Evolutionary conservation across 2,797 vertebrate species (phyloP).

Genomic region (Perodicticus potto): DNA sequence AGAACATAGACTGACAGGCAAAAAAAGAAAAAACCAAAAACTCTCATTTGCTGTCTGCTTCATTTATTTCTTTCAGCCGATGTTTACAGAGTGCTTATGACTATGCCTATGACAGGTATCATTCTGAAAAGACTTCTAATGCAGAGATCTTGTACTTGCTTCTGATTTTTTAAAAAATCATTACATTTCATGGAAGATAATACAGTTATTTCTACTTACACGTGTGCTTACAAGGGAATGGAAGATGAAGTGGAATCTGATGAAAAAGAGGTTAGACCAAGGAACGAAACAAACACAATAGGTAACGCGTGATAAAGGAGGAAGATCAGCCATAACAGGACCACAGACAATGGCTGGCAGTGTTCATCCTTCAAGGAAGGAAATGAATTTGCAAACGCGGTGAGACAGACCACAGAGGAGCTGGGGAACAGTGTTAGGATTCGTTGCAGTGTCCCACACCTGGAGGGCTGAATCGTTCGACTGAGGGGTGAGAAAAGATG

Average conservation of each 20-base stretch:
- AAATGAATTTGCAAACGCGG: background rate
- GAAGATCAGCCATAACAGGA: background rate
- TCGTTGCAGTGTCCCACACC: background rate
- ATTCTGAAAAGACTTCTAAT: background rate
- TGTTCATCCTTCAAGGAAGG: background rate
- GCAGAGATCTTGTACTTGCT: background rate
- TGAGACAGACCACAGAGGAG: background rate
- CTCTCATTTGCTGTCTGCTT: background rate
- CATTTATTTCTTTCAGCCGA: background rate
- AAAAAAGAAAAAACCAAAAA: background rate
- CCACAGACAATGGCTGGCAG: background rate
- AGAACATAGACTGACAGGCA: background rate
- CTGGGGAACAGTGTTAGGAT: background rate
- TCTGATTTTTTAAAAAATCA: background rate
- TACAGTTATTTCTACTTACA: background rate
- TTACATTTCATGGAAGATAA: background rate
- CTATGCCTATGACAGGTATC: background rate
- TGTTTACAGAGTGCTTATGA: background rate
- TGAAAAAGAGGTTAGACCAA: background rate
- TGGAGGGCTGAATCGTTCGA: background rate
- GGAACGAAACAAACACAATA: background rate
- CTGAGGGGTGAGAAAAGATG: background rate
- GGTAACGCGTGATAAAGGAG: background rate
- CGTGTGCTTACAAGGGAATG: constrained; percentile 18
- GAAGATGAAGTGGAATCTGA: background rate